These are phyloP conservation scores for Agrochola lychnidis DNA, from an alignment of 2,888 invertebrate genomes.

Conservation along the genomic window DNA sequence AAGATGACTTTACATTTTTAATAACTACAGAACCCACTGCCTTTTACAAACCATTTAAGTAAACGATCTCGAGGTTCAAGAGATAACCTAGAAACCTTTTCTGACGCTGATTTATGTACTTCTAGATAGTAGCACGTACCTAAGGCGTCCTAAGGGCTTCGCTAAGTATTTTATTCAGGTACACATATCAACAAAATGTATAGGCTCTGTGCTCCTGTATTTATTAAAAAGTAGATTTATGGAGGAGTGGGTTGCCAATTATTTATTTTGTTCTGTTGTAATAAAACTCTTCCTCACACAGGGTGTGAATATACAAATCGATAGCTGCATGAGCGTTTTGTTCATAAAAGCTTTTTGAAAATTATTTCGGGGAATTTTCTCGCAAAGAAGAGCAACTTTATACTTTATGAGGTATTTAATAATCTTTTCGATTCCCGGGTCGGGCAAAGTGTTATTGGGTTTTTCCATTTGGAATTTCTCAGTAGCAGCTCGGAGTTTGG, in stretches of 20 bases:
- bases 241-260: neutral
- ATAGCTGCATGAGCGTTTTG: neutral
- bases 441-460: no score
- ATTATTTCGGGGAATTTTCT: neutral
- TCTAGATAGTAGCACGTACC: conserved; percentile 33
- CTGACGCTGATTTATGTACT: conserved; percentile 48
- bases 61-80: conserved; percentile 20
- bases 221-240: conserved; percentile 47
- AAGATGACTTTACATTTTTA: neutral
- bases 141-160: neutral
- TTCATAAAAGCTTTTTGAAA: neutral
- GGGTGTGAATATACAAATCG: neutral
- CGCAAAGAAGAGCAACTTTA: neutral
- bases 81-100: conserved; percentile 45
- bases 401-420: neutral
- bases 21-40: neutral
- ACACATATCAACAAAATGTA: conserved; percentile 14
- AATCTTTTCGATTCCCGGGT: no score
- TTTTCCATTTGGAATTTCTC: no score
- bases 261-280: conserved; percentile 14
- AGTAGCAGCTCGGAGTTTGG: neutral
- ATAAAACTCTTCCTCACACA: neutral
- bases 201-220: neutral
- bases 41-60: conserved; percentile 11
- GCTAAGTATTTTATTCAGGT: conserved; percentile 15